Conservation (phyloP, 2,888 invertebrate species). For the Achlya flavicornis region DNA sequence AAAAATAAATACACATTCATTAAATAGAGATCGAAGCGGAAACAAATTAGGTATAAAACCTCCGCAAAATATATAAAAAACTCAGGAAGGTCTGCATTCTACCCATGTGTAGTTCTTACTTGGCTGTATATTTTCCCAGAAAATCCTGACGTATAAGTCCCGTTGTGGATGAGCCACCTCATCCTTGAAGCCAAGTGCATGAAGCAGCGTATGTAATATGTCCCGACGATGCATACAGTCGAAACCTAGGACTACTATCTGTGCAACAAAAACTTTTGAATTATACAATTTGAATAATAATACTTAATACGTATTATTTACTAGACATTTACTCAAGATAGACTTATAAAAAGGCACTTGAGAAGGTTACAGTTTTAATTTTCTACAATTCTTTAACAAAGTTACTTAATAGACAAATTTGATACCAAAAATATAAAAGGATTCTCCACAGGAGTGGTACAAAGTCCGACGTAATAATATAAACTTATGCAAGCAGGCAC, state of each 20-base stretch:
- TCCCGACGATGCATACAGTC: conserved; percentile 57
- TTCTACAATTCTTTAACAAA: no score
- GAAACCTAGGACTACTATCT: conserved; percentile 59
- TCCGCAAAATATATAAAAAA: no score
- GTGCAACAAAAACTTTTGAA: conserved; percentile 10
- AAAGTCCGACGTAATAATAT: background rate
- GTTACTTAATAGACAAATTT: no score
- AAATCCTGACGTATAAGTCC: conserved; percentile 57
- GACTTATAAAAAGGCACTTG: no score
- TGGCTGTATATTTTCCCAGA: conserved; percentile 69
- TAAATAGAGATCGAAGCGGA: background rate
- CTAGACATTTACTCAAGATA: no score
- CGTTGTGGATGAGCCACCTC: conserved; percentile 68
- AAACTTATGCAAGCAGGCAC: background rate
- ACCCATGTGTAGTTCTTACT: conserved; percentile 38
- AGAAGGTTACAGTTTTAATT: no score
- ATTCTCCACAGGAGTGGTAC: background rate
- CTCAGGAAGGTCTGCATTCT: no score
- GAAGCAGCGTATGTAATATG: conserved; percentile 60
- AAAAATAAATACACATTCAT: conserved; percentile 11
- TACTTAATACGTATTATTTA: no score
- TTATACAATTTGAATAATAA: background rate
- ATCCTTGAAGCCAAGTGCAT: conserved; percentile 63
- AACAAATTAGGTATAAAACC: no score
- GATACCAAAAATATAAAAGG: background rate